A percentile compares a stretch with the other conserved stretches of the same genome.
These are phyloP conservation scores for Tetragnatha versicolor DNA, from an alignment of 1,140 invertebrate genomes.

Conservation along the genomic window DNA sequence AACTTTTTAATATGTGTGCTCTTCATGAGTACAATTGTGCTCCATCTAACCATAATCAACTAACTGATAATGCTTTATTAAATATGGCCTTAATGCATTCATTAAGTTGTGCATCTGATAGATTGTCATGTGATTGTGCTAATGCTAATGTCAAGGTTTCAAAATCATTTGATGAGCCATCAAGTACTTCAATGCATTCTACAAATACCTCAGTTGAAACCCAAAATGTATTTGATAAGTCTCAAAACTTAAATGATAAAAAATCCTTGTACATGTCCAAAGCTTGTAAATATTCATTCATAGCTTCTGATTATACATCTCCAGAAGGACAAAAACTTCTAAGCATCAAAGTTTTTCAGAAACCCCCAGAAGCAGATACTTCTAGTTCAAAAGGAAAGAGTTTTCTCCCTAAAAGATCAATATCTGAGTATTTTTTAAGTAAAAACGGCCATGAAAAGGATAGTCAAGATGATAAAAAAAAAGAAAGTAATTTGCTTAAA, in stretches of 20 bases:
- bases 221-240: constrained; percentile 15
- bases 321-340: constrained; percentile 39
- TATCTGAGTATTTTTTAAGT: constrained; percentile 51
- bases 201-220: not conserved
- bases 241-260: constrained; percentile 1
- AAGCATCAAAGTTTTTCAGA: constrained; percentile 42
- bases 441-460: constrained; percentile 34
- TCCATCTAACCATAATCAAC: not conserved
- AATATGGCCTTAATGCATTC: constrained; percentile 45
- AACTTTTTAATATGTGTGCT: constrained; percentile 29
- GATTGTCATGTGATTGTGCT: constrained; percentile 12
- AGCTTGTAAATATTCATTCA: constrained; percentile 43
- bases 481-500: constrained; percentile 25
- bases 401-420: constrained; percentile 36
- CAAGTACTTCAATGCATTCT: not conserved
- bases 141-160: constrained; percentile 13
- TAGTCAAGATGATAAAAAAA: constrained; percentile 21
- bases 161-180: constrained; percentile 6
- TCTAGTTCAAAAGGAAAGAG: constrained; percentile 9
- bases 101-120: constrained; percentile 29
- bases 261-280: constrained; percentile 44
- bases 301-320: constrained; percentile 50
- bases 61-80: not conserved
- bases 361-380: constrained; percentile 22
- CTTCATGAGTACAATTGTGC: constrained; percentile 4